phyloP scores from a whole-genome alignment of 2,888 invertebrate species.

The Aspidapion aeneum region DNA sequence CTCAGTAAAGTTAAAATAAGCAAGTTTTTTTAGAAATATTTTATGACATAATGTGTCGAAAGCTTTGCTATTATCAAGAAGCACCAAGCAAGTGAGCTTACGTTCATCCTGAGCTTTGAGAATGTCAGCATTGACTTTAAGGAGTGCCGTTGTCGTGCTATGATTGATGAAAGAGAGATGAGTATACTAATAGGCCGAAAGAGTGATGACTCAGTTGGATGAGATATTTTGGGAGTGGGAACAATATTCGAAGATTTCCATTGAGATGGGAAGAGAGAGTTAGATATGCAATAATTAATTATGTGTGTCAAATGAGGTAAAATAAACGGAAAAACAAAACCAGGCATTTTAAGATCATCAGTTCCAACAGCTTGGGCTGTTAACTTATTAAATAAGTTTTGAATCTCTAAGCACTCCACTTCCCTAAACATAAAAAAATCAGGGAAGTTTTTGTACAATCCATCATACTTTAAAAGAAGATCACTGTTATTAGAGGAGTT shows the following conservation, averaged over 20 bases:
- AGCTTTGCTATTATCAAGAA: background rate
- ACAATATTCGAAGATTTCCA: background rate
- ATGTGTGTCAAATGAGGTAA: background rate
- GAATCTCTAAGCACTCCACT: background rate
- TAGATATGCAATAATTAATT: background rate
- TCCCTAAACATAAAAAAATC: background rate
- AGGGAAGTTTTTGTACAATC: no score
- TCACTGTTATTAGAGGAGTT: background rate
- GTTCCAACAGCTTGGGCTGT: background rate
- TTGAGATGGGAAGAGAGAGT: background rate
- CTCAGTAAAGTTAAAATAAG: background rate
- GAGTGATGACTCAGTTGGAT: background rate
- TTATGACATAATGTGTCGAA: background rate
- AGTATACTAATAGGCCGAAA: background rate
- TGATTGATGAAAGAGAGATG: background rate
- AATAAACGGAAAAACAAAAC: background rate
- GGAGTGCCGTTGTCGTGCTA: background rate
- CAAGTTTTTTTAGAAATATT: background rate
- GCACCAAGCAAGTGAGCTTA: background rate
- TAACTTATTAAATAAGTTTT: background rate
- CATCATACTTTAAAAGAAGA: no score
- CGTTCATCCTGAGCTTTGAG: background rate
- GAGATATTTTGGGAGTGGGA: background rate
- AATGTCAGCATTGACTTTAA: background rate
- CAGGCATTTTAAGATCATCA: background rate